These are phyloP conservation scores for Rhinoraja longicauda DNA, from an alignment of 2,797 vertebrate genomes.

Conservation along the genomic window DNA sequence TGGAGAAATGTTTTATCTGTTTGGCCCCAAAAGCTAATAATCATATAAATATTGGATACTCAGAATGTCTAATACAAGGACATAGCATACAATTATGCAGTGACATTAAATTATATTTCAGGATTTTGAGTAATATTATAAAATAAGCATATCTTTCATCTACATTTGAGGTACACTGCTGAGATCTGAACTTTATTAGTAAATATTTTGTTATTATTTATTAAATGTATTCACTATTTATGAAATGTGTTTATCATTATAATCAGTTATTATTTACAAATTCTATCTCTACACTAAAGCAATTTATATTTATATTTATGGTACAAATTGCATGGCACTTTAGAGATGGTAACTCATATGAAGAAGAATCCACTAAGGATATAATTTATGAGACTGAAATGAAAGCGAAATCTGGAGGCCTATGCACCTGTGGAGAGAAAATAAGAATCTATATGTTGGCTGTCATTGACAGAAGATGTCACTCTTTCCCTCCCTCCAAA, in stretches of 20 bases:
- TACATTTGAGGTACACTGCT: not conserved
- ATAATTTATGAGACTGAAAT: not conserved
- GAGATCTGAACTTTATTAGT: not conserved
- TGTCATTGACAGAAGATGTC: no score
- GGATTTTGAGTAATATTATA: not conserved
- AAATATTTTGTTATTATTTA: not conserved
- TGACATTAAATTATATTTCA: not conserved
- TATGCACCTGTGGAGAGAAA: not conserved
- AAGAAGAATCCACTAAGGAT: not conserved
- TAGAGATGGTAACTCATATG: not conserved
- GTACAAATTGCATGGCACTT: not conserved
- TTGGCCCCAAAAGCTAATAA: no score
- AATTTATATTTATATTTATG: not conserved
- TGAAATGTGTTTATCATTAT: not conserved
- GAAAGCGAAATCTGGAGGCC: not conserved
- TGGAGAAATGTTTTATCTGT: no score
- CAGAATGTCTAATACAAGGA: not conserved
- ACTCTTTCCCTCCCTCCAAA: no score
- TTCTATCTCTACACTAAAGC: not conserved
- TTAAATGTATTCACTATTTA: no score
- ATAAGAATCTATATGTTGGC: no score
- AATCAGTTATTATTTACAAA: not conserved
- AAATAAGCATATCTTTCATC: not conserved
- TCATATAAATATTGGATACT: no score
- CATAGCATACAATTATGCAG: not conserved